Base-by-base conservation (phyloP, 2,113 vertebrate species). In the Chaenocephalus aceratus region DNA sequence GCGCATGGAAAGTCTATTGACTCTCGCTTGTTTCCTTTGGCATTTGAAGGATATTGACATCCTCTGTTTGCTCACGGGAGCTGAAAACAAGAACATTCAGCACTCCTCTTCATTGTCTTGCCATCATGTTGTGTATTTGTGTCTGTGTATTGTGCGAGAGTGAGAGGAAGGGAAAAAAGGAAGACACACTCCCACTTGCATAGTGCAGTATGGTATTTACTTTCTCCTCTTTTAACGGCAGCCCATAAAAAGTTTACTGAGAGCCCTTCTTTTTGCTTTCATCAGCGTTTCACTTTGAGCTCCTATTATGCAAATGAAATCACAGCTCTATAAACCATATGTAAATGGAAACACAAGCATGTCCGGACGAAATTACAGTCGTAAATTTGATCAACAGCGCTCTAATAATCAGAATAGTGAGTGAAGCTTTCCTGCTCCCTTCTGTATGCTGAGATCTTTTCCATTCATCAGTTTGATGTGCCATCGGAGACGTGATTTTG, bases 301-400 rank as follows among this genome's bases (percentile, higher is more conserved):
- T 75, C 70, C 85, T 91, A 91, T 92, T 92, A 94, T 94, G 93
- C 91, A 94, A 93, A 95, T 94, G 75, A 80, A 79, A 79, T 85
- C 76, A 71, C 83, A 45, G 86, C 90, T 83, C 87, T 88, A 93
- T 91, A 91, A 94, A 94, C 81, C 86, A 84, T 82, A 86, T 92
- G 88, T 88, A 92, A 92, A 93, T 94, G 83, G 59, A 90, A 92
- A 93, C 83, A 92, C 89, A 88, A 79, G 86, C 87, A 87, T 91
- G 91, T 91, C 89, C 84, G 45, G 61, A 71, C 80, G 36, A 92
- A 94, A 91, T 90, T 89, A 83, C 82, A 79, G 78, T 74, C 88
- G 74, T 94, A 93, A 93, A 94, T 93, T 91, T 94, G 86, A 91
- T 91, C 89, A 88, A 87, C 77, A 41, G 81, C 44, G 77, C 84